phyloP scores from a whole-genome alignment of 2,113 vertebrate genomes.

The Danionella cerebrum region DNA sequence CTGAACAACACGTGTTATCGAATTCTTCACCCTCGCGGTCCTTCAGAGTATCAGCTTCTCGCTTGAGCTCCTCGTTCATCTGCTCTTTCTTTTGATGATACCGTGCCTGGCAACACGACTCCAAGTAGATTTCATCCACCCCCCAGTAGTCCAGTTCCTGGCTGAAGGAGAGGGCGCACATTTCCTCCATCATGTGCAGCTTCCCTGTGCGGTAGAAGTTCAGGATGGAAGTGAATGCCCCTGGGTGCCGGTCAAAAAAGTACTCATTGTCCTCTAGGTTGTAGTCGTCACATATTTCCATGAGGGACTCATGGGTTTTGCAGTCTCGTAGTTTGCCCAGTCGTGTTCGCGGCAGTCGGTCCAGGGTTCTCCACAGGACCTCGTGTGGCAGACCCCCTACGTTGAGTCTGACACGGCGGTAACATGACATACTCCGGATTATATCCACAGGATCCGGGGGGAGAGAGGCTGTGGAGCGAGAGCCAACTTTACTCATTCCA shows the following conservation, averaged over 20 bases:
- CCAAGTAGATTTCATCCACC: slow-evolving; percentile 96
- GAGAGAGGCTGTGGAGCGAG: slow-evolving; percentile 85
- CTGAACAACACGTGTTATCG: slow-evolving; percentile 93
- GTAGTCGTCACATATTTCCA: slow-evolving; percentile 96
- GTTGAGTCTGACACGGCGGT: slow-evolving; percentile 87
- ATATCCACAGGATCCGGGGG: slow-evolving; percentile 93
- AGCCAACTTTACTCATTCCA: slow-evolving; percentile 85
- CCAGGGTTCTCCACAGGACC: slow-evolving; percentile 94
- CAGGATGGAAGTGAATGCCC: slow-evolving; percentile 96
- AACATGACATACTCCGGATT: slow-evolving; percentile 88
- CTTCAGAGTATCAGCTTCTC: slow-evolving; percentile 88
- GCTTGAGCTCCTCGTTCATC: slow-evolving; percentile 97
- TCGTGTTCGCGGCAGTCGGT: slow-evolving; percentile 88
- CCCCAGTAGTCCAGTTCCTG: slow-evolving; percentile 99
- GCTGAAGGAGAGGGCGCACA: slow-evolving; percentile 97
- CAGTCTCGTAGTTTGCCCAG: slow-evolving; percentile 91
- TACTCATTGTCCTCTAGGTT: slow-evolving; percentile 96
- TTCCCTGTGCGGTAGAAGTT: slow-evolving; percentile 98
- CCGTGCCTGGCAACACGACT: slow-evolving; percentile 97
- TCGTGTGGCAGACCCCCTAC: slow-evolving; percentile 96
- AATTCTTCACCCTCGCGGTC: slow-evolving; percentile 95
- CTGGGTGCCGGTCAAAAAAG: slow-evolving; percentile 95
- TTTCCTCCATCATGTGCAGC: slow-evolving; percentile 99
- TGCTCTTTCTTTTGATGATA: slow-evolving; percentile 99
- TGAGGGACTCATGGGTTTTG: slow-evolving; percentile 87